Evolutionary conservation across 1,140 invertebrate genomes (phyloP).

Genomic region (Polyergus mexicanus): DNA sequence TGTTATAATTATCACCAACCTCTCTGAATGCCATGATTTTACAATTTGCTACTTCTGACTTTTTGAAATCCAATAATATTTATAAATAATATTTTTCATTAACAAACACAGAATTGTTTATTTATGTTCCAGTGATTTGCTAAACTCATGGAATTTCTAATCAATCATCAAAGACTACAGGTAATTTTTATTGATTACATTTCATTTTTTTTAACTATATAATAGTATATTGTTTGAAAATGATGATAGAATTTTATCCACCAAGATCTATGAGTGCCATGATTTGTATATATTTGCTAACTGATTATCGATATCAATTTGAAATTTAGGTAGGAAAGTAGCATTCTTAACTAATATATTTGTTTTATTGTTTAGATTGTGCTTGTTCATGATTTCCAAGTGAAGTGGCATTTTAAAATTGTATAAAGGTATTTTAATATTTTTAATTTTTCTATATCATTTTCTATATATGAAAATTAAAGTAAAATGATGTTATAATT

Average conservation of each 20-base stretch:
- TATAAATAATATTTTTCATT: neutral
- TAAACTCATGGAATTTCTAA: neutral
- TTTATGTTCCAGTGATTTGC: neutral
- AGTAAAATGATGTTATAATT: neutral
- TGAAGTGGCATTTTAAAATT: neutral
- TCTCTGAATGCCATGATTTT: constrained; percentile 33
- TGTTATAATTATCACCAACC: constrained; percentile 27
- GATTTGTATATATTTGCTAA: constrained; percentile 50
- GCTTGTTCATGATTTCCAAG: neutral
- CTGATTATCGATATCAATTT: constrained; percentile 8
- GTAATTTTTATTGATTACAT: constrained; percentile 12
- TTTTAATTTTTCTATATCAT: neutral
- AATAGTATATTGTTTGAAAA: neutral
- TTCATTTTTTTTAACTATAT: neutral
- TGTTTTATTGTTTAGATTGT: neutral
- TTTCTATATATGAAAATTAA: neutral
- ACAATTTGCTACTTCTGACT: constrained; percentile 41
- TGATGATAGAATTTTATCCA: constrained; percentile 12
- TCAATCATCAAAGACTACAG: neutral
- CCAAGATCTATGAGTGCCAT: constrained; percentile 38
- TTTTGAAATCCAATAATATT: neutral
- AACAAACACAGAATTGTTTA: neutral
- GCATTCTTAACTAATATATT: neutral
- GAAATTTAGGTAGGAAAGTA: neutral
- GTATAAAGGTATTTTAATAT: constrained; percentile 12